Percentiles rank a stretch among this genome's conserved stretches.
These are phyloP conservation scores for Lepisosteus osseus DNA, from an alignment of 2,113 vertebrate species.

Conservation along the genomic window DNA sequence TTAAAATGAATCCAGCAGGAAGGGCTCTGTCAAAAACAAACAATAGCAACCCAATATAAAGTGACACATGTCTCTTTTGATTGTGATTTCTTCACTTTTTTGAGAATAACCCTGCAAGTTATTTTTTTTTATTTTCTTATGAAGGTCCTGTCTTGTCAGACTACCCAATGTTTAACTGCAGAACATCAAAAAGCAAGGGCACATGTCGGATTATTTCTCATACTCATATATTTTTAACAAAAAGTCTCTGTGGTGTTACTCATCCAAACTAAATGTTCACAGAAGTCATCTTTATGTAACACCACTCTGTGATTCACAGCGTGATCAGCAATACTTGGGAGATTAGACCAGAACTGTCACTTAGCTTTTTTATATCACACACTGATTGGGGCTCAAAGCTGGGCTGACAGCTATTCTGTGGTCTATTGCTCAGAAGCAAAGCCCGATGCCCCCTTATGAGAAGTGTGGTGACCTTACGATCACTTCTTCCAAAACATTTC, in stretches of 20 bases:
- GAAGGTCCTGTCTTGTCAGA: slow-evolving; percentile 14
- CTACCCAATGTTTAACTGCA: not conserved
- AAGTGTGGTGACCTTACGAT: too few species aligned
- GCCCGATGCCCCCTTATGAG: not conserved
- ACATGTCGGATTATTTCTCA: not conserved
- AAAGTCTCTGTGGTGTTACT: not conserved
- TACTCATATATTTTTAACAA: not conserved
- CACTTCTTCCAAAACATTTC: too few species aligned
- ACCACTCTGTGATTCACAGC: not conserved
- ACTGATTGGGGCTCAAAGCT: not conserved
- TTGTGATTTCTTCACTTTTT: slow-evolving; percentile 37
- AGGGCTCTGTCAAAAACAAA: slow-evolving; percentile 28
- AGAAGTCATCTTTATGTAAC: not conserved
- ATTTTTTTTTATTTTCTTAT: slow-evolving; percentile 32
- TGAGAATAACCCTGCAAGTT: slow-evolving; percentile 42
- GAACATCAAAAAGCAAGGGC: not conserved
- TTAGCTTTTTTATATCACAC: not conserved
- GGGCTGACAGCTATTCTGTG: not conserved
- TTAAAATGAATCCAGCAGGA: not conserved
- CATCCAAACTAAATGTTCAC: not conserved
- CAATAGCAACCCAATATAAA: slow-evolving; percentile 42
- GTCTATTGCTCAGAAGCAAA: not conserved
- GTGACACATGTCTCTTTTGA: slow-evolving; percentile 48
- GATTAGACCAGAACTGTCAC: not conserved
- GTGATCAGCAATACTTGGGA: not conserved